Base-by-base conservation (phyloP, 2,888 invertebrate species). In the Heliconius cydno region DNA sequence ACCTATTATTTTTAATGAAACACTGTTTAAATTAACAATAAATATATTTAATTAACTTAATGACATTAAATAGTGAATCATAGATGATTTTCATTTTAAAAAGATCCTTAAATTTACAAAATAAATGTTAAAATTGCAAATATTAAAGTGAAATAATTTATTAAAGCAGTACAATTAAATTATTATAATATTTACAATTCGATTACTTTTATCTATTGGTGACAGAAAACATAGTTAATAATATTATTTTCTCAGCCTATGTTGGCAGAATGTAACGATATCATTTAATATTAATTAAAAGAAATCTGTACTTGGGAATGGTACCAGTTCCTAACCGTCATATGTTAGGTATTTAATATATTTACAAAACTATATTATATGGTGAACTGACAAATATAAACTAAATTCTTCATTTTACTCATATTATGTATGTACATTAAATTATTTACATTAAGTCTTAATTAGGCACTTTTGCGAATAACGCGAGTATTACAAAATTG, bases 21-120 rank as follows among this genome's bases (percentile, higher is more conserved):
- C 79, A 81, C 79, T 30, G 71, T 67, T 78, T 77, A 82, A 80
- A 79, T 87, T 87, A 88, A 87, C 87, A 94, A 94, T 94, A 94
- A 94, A 94, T 94, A 94, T 88, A 91, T 84, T 93, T 92, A 92
- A 92, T 91, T 92, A 90, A 88, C 88, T 91, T 91, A 90, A 86
- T 85, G 79, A 88, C 86, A 88, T 92, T 92, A 93, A 93, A 92
- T 92, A 91, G 87, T 87, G 87, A 87, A 87, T 89, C 87, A 89
- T 86, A 89, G 88, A 86, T 84, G 84, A 84, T 80, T 83, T 84
- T 86, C 86, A 86, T 84, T 28, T 86, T 85, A 83, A 81, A 81
- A 84, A 84, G n/a, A 73, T 73, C 71, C 80, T 81, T 83, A 73
- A 83, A 82, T 83, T 77, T 77, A 75, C 12, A 66, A 60, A 80